phyloP scores from a whole-genome alignment of 2,888 invertebrate species.

The Eretmocerus hayati region DNA sequence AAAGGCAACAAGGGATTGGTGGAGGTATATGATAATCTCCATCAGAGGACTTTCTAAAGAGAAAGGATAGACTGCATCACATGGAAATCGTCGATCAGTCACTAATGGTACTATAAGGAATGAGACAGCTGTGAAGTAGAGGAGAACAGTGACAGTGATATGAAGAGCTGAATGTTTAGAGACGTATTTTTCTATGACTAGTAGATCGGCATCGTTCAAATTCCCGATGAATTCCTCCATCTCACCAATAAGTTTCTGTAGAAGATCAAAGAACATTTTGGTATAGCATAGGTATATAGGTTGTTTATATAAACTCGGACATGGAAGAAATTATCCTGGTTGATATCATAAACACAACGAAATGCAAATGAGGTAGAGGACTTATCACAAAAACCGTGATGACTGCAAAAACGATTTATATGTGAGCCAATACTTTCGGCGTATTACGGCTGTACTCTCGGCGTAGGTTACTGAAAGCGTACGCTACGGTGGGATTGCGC shows the following conservation, averaged over 20 bases:
- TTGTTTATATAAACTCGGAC: too few species aligned
- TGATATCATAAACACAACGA: too few species aligned
- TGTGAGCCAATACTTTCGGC: too few species aligned
- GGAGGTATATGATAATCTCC: slow-evolving; percentile 22
- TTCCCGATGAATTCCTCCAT: slow-evolving; percentile 12
- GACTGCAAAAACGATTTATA: too few species aligned
- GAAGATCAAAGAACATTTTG: too few species aligned
- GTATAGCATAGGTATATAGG: too few species aligned
- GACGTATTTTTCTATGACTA: slow-evolving; percentile 25
- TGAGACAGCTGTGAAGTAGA: slow-evolving; percentile 21
- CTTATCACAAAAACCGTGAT: too few species aligned
- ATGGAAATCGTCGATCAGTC: slow-evolving; percentile 17
- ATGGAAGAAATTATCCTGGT: too few species aligned
- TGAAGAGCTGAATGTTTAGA: slow-evolving; percentile 21
- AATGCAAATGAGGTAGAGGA: too few species aligned
- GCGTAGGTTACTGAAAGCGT: too few species aligned
- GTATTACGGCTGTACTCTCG: too few species aligned
- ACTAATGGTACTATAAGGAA: slow-evolving; percentile 26
- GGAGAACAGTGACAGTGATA: slow-evolving; percentile 14
- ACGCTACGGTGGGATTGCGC: too few species aligned
- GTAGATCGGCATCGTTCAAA: slow-evolving; percentile 5
- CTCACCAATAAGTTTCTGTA: slow-evolving; percentile 15
- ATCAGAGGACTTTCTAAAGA: slow-evolving; percentile 16
- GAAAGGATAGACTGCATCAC: slow-evolving; percentile 26
- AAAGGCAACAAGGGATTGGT: slow-evolving; percentile 26